Conservation (phyloP, 2,888 invertebrate species). For the Laspeyria flexula region DNA sequence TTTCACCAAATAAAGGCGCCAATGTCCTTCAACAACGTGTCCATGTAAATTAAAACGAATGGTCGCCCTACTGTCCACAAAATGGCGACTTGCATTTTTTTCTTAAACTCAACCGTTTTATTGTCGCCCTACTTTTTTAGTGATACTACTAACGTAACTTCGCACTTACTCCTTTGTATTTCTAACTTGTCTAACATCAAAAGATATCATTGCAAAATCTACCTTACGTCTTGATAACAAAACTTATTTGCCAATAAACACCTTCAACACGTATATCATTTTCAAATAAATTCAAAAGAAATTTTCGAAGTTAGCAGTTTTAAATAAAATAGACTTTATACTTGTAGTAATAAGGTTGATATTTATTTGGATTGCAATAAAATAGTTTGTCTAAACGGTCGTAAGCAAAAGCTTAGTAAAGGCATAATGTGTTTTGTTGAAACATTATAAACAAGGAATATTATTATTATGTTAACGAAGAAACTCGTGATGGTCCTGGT, state of each 20-base stretch:
- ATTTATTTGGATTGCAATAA: neutral
- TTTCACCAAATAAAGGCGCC: neutral
- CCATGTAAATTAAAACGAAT: constrained; percentile 8
- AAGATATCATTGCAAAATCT: neutral
- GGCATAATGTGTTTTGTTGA: constrained; percentile 35
- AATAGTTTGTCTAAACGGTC: constrained; percentile 8
- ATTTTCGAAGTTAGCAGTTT: constrained; percentile 3
- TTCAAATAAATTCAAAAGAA: neutral
- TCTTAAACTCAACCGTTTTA: constrained; percentile 46
- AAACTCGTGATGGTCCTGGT: too few relatives aligned
- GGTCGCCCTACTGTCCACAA: constrained; percentile 38
- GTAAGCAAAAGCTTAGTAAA: constrained; percentile 26
- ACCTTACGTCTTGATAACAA: rapidly evolving
- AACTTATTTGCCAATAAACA: neutral
- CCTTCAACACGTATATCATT: neutral
- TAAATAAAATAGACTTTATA: neutral
- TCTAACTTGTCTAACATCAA: constrained; percentile 6
- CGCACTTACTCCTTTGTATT: constrained; percentile 28
- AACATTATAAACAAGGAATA: constrained; percentile 12
- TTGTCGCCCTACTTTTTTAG: constrained; percentile 46
- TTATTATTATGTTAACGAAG: neutral
- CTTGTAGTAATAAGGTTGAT: rapidly evolving
- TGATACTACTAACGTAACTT: constrained; percentile 49
- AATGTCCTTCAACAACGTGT: constrained; percentile 4
- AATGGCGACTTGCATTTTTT: constrained; percentile 45